Conservation (phyloP, 2,113 vertebrate genomes). For the Prunella himalayana region DNA sequence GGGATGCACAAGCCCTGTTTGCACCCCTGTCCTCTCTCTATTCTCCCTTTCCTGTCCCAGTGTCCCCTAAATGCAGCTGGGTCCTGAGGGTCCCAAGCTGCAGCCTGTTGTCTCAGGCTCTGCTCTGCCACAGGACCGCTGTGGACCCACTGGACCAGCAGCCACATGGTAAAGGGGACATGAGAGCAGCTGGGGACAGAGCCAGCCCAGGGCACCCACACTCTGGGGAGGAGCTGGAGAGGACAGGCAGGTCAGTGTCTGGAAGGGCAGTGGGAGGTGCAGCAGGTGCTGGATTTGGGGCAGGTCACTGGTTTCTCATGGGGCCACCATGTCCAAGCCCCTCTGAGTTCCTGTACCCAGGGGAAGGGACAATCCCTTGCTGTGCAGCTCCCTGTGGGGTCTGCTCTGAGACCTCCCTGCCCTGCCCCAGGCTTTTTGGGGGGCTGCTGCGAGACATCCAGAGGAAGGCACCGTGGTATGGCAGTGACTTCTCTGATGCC, state of each 20-base stretch:
- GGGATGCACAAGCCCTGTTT: neutral
- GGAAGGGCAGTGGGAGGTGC: neutral
- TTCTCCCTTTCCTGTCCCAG: neutral
- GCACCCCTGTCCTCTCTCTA: neutral
- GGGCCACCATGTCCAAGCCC: neutral
- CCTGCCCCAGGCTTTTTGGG: conserved; percentile 68
- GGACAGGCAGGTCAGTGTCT: conserved; percentile 70
- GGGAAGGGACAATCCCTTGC: neutral
- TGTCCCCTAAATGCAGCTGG: neutral
- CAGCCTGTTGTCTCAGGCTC: neutral
- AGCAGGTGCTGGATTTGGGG: accelerated
- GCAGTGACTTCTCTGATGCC: conserved; percentile 74
- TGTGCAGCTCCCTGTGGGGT: neutral
- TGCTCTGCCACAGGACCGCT: conserved; percentile 27
- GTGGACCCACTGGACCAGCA: neutral
- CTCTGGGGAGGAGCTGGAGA: conserved; percentile 63
- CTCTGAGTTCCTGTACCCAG: neutral
- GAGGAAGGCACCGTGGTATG: conserved; percentile 73
- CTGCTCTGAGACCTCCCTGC: neutral
- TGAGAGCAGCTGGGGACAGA: neutral
- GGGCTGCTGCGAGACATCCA: conserved; percentile 73
- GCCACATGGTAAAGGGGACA: neutral
- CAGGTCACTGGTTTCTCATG: neutral
- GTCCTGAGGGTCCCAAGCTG: neutral
- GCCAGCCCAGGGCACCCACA: neutral